Evolutionary conservation across 2,888 invertebrate species (phyloP).

Genomic region (Germaria angustata): DNA sequence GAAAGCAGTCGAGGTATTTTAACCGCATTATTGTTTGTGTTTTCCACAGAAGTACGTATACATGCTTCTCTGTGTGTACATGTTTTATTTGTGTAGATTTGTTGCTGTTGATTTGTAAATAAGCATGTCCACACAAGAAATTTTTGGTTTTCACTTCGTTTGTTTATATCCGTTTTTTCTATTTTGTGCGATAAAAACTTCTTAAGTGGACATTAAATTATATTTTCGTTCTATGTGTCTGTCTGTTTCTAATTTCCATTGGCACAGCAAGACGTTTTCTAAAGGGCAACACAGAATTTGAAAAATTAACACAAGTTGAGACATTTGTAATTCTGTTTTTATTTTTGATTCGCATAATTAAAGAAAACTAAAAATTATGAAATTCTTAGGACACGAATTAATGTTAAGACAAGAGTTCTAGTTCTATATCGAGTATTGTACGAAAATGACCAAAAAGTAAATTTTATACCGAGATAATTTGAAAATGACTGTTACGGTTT

Average conservation of each 20-base stretch:
- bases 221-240: constrained; percentile 29
- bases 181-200: constrained; percentile 42
- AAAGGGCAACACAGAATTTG: too few species aligned
- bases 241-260: neutral
- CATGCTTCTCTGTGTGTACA: neutral
- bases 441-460: too few species aligned
- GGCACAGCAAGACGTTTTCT: neutral
- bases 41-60: neutral
- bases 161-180: neutral
- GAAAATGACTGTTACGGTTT: too few species aligned
- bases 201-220: constrained; percentile 64
- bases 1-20: constrained; percentile 41
- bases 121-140: neutral
- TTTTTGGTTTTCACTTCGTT: neutral
- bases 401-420: too few species aligned
- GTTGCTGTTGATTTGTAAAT: constrained; percentile 7
- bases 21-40: constrained; percentile 41
- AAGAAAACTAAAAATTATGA: too few species aligned
- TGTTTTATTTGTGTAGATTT: neutral
- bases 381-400: too few species aligned
- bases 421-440: too few species aligned
- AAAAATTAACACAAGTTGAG: too few species aligned
- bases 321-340: too few species aligned
- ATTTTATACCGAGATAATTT: too few species aligned
- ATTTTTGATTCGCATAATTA: too few species aligned